Evolutionary conservation across 2,888 invertebrate genomes (phyloP), one percentile per base, ranked within the genome.

Genomic region (Phoenoteleia sp.): DNA sequence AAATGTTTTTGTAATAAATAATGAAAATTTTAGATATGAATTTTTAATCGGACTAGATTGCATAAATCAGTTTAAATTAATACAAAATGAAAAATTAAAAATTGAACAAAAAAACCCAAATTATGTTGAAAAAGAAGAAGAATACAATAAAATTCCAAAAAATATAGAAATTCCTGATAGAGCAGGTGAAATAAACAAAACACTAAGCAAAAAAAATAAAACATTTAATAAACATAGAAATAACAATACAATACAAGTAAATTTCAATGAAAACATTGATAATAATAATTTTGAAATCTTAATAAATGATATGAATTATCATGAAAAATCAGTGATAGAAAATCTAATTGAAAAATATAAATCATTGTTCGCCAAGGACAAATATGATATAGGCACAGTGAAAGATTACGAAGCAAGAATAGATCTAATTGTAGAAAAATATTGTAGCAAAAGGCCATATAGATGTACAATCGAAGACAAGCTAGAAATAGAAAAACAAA

Each of bases 401-500:
- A 64, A 27, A 19, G 45, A 64, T 27, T 45, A 64, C 11, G 62
- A 64, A 64, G 62, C 62, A 21, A 25, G 17, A 27, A 27, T 64
- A 1, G 25, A 45, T 27, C 45, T 64, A 3, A 45, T 17, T 27
- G n/a, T 27, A 45, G 25, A 64, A 19, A 64, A 15, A 45, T 64
- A 64, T 17, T 17, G 45, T 27, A 27, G 27, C 27, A 64, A 64
- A 27, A 45, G 45, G 27, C 45, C 62, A 5, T 64, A 64, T 13
- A 64, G 62, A 64, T 64, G 45, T 27, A 27, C 45, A 11, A 19
- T 60, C n/a, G 19, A 60, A 39, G 60, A 60, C 19, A 56, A 58
- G 25, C 13, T 84, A 87, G 86, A 84, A 64, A 86, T 86, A 75
- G 77, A 77, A 74, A 17, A 58, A 25, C 80, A 85, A 67, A 45